A percentile compares a stretch with the other conserved stretches of the same genome.
phyloP scores from a whole-genome alignment of 2,113 vertebrate species.

The Dolichallabes microphthalmus region DNA sequence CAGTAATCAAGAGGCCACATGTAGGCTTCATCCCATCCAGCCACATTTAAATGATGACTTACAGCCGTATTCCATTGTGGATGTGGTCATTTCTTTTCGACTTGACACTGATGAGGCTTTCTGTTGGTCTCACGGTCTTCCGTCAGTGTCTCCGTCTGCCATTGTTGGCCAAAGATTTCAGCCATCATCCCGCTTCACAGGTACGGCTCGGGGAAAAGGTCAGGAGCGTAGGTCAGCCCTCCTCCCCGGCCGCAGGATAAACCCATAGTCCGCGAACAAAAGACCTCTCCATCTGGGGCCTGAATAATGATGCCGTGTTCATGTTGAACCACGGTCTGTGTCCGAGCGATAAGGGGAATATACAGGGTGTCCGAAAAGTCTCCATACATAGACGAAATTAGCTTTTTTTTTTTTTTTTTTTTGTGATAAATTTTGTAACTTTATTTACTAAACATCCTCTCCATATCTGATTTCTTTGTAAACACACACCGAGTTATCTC shows the following conservation, averaged over 20 bases:
- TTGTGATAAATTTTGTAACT: too few relatives aligned
- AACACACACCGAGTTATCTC: too few relatives aligned
- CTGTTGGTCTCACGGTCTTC: conserved; percentile 14
- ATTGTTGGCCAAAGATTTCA: conserved; percentile 55
- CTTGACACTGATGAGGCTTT: conserved; percentile 37
- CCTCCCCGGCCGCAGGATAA: conserved; percentile 34
- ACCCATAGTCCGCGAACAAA: conserved; percentile 60
- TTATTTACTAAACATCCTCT: too few relatives aligned
- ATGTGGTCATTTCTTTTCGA: conserved; percentile 29
- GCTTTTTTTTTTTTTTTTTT: too few relatives aligned
- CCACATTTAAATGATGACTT: conserved; percentile 35
- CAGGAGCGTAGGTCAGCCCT: conserved; percentile 62
- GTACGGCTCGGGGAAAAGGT: conserved; percentile 56
- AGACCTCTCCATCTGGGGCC: conserved; percentile 65
- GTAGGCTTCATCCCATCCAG: conserved; percentile 9
- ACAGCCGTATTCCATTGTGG: conserved; percentile 33
- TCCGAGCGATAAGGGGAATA: conserved; percentile 70
- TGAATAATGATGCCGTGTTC: conserved; percentile 70
- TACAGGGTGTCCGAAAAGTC: too few relatives aligned
- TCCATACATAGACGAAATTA: too few relatives aligned
- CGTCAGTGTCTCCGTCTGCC: conserved; percentile 49
- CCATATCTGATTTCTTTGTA: too few relatives aligned
- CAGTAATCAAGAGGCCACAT: conserved; percentile 12
- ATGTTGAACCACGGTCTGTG: conserved; percentile 64
- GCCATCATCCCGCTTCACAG: conserved; percentile 51